phyloP scores from a whole-genome alignment of 2,797 vertebrate species.

The Ispidina picta region DNA sequence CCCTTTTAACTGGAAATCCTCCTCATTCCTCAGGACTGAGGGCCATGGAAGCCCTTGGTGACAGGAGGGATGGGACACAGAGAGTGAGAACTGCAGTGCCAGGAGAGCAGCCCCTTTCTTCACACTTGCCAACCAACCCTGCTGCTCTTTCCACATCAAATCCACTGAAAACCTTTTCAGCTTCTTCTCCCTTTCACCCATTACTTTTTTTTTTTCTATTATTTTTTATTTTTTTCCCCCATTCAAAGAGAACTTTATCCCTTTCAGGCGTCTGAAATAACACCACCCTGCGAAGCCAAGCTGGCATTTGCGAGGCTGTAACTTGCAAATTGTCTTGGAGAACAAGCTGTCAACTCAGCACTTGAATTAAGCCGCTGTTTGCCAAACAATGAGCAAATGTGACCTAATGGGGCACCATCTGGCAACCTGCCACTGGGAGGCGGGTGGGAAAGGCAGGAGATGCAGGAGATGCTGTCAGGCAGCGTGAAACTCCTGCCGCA shows the following conservation, averaged over 20 bases:
- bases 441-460: conserved; percentile 8
- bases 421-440: conserved; percentile 54
- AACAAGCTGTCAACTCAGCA: conserved; percentile 75
- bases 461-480: neutral
- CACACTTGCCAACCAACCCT: neutral
- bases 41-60: neutral
- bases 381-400: conserved; percentile 71
- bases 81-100: neutral
- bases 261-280: conserved; percentile 66
- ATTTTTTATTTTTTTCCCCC: neutral
- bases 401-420: conserved; percentile 71
- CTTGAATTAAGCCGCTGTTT: conserved; percentile 68
- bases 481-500: neutral
- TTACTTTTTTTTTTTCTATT: too few relatives aligned
- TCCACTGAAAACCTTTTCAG: neutral
- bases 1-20: neutral
- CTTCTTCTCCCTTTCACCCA: neutral
- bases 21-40: neutral
- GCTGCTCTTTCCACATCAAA: neutral
- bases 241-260: conserved; percentile 36
- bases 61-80: neutral
- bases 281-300: conserved; percentile 48
- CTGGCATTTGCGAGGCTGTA: conserved; percentile 64
- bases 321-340: conserved; percentile 69
- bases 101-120: neutral